Percentiles rank a stretch among this genome's conserved stretches.
Conservation (phyloP, 1,140 invertebrate genomes). For the Lineus longissimus region DNA sequence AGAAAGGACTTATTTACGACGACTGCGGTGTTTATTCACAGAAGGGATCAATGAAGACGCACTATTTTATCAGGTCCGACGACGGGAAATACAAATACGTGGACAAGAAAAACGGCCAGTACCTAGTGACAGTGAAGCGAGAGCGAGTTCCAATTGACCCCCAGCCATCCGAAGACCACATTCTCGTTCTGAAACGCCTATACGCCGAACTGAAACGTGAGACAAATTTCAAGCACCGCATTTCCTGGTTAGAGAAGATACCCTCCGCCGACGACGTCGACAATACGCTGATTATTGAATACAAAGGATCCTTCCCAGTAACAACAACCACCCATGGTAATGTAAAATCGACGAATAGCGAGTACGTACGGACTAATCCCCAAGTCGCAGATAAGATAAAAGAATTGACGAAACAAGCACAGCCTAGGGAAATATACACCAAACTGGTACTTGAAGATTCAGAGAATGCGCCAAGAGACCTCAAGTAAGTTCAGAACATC, state of each 20-base stretch:
- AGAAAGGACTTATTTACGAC: neutral
- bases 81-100: neutral
- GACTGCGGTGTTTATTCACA: constrained; percentile 2
- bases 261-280: neutral
- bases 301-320: neutral
- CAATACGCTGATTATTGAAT: neutral
- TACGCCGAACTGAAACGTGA: neutral
- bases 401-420: neutral
- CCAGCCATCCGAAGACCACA: neutral
- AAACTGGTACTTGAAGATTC: neutral
- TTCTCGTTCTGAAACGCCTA: neutral
- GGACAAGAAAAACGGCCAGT: neutral
- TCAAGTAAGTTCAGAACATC: constrained; percentile 2
- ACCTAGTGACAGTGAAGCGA: neutral
- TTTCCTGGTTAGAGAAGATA: too few relatives aligned
- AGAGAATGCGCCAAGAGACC: neutral
- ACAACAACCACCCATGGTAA: neutral
- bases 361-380: neutral
- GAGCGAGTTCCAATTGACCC: neutral
- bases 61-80: neutral
- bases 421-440: neutral
- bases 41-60: neutral
- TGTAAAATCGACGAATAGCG: neutral
- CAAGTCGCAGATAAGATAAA: neutral
- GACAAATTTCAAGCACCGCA: too few relatives aligned